These are phyloP conservation scores for Paedocypris sp. DNA, from an alignment of 2,113 vertebrate genomes.

Conservation along the genomic window DNA sequence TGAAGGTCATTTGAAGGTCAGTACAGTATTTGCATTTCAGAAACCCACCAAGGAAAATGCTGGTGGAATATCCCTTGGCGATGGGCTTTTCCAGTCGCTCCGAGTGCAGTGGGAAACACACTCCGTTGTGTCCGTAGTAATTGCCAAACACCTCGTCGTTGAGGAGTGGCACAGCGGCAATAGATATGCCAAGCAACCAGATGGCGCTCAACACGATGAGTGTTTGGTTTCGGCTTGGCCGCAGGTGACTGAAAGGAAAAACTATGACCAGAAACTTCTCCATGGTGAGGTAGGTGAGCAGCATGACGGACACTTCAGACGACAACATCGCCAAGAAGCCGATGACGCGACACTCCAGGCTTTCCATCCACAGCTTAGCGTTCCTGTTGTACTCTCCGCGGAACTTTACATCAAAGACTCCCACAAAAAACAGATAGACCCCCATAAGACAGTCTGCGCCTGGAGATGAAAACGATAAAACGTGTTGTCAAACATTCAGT, in stretches of 20 bases:
- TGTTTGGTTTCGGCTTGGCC: slow-evolving; percentile 60
- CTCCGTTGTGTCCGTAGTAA: slow-evolving; percentile 75
- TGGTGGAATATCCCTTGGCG: slow-evolving; percentile 69
- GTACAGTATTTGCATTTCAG: not conserved
- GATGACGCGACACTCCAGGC: slow-evolving; percentile 61
- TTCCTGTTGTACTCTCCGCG: slow-evolving; percentile 71
- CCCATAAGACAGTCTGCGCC: slow-evolving; percentile 81
- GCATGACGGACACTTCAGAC: slow-evolving; percentile 71
- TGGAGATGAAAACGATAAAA: slow-evolving; percentile 39
- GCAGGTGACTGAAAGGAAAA: slow-evolving; percentile 72
- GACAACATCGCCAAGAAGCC: slow-evolving; percentile 73
- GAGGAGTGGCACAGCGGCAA: slow-evolving; percentile 66
- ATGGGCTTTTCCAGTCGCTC: slow-evolving; percentile 66
- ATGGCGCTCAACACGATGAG: slow-evolving; percentile 54
- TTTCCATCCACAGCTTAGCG: slow-evolving; percentile 72
- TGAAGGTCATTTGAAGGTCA: no score
- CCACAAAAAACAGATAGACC: slow-evolving; percentile 72
- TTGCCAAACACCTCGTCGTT: slow-evolving; percentile 71
- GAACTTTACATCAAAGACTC: slow-evolving; percentile 70
- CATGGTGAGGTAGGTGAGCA: slow-evolving; percentile 73
- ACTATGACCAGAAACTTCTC: slow-evolving; percentile 77
- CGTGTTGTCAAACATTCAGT: no score
- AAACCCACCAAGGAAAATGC: slow-evolving; percentile 74
- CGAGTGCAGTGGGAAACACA: slow-evolving; percentile 75
- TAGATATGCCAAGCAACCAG: slow-evolving; percentile 67